Base-by-base conservation (phyloP, 2,888 invertebrate genomes). In the Stegophylla sp. region DNA sequence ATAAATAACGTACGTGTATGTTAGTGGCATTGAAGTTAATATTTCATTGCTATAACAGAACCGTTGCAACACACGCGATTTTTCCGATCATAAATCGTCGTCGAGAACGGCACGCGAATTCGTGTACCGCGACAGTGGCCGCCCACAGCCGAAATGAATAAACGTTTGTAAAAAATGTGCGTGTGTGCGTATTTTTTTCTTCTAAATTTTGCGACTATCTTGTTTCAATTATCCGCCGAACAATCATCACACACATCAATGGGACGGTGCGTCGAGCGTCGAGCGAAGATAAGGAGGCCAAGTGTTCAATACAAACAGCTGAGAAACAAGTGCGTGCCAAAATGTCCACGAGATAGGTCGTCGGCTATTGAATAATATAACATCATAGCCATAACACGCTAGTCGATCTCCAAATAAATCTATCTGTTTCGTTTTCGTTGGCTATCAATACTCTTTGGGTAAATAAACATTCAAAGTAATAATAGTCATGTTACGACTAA, bases 251-350 rank as follows among this genome's bases (percentile, higher is more conserved):
- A 26, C 48, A 34, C 34, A 26, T 67, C 67, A 45, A 23, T 66
- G 45, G 17, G 69, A 48, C 20, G 26, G 28, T 69, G 20, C 17
- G 43, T n/a, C 13, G 69, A 12, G 64, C 28, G 51, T 34, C 48
- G 48, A 48, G 17, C 59, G 26, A 72, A 79, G 79, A 79, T 79
- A 79, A 79, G 79, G 79, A 79, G 79, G 79, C 79, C 79, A 79
- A 79, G 69, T 79, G 61, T 79, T 71, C 79, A 79, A 79, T 71
- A 79, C 48, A 63, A 79, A 63, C 79, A 79, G 79, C 79, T 79
- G 79, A 69, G n/a, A 7, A n/a, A 53, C 26, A 34, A 71, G 71
- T 51, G 71, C n/a, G 51, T 71, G n/a, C 51, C 26, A 67, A 67
- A 67, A 41, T 1, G 23, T 5, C 7, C 34, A 34, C 34, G 34